Conservation (phyloP, 2,888 invertebrate genomes). For the Atrina japonica region DNA sequence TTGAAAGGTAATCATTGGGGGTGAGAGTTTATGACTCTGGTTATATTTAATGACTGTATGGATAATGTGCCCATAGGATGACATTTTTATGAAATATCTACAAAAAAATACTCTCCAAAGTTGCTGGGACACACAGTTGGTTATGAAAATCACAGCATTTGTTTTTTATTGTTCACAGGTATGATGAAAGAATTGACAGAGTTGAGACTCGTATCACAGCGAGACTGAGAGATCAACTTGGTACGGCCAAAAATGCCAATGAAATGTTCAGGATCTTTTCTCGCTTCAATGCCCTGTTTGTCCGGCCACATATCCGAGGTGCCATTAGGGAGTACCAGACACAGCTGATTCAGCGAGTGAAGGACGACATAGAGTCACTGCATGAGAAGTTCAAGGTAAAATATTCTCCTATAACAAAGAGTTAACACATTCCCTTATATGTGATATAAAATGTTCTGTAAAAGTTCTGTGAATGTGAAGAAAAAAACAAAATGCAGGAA, state of each 20-base stretch:
- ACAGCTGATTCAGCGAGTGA: constrained; percentile 98
- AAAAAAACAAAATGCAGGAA: too few relatives aligned
- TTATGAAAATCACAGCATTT: too few relatives aligned
- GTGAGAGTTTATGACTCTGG: too few relatives aligned
- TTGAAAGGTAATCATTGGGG: too few relatives aligned
- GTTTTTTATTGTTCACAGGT: constrained; percentile 79
- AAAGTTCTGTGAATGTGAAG: neutral
- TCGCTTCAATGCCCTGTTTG: constrained; percentile 98
- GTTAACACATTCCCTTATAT: neutral
- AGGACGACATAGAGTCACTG: constrained; percentile 98
- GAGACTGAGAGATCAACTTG: constrained; percentile 97
- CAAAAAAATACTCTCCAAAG: too few relatives aligned
- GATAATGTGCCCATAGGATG: too few relatives aligned
- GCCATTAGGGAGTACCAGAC: constrained; percentile 99
- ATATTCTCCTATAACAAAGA: neutral
- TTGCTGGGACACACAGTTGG: too few relatives aligned
- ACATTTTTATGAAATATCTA: too few relatives aligned
- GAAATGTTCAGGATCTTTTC: constrained; percentile 99
- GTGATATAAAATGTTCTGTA: neutral
- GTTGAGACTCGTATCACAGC: constrained; percentile 99
- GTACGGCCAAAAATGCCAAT: constrained; percentile 99
- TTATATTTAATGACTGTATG: too few relatives aligned
- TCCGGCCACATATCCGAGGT: constrained; percentile 98
- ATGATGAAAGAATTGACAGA: constrained; percentile 98
- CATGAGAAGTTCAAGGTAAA: constrained; percentile 98